phyloP scores from a whole-genome alignment of 1,140 invertebrate species.

The Cherax quadricarinatus region DNA sequence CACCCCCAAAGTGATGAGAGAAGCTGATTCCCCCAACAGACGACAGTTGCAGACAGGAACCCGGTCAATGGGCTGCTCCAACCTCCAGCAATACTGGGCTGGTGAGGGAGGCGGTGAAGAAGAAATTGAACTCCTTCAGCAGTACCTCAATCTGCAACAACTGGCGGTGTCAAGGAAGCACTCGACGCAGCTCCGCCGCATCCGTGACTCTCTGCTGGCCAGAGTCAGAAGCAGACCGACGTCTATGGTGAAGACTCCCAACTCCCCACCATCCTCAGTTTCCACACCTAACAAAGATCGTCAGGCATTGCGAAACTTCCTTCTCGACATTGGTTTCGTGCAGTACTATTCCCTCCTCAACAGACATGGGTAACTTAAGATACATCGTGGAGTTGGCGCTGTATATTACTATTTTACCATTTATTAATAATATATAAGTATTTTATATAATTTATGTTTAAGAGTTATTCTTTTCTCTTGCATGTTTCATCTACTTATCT shows the following conservation, averaged over 20 bases:
- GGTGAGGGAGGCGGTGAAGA: slow-evolving; percentile 40
- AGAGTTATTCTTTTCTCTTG: too few relatives aligned
- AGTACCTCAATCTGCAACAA: slow-evolving; percentile 66
- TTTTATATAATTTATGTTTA: too few relatives aligned
- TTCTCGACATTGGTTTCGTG: slow-evolving; percentile 65
- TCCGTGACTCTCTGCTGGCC: slow-evolving; percentile 55
- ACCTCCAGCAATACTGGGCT: slow-evolving; percentile 47
- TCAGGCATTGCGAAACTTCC: slow-evolving; percentile 58
- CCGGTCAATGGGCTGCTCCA: not conserved
- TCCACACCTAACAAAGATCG: slow-evolving; percentile 30
- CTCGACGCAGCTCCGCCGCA: slow-evolving; percentile 57
- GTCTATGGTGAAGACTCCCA: slow-evolving; percentile 30
- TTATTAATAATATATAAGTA: too few relatives aligned
- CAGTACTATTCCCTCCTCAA: slow-evolving; percentile 65
- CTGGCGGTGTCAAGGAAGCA: slow-evolving; percentile 54
- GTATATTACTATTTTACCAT: too few relatives aligned
- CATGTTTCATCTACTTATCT: not conserved
- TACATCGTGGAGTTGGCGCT: too few relatives aligned
- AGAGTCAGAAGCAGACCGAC: slow-evolving; percentile 44
- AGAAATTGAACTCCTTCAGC: slow-evolving; percentile 61
- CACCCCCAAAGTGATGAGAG: not conserved
- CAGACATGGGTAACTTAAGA: slow-evolving; percentile 48
- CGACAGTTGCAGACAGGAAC: not conserved
- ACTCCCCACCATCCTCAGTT: not conserved
- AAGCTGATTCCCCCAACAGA: not conserved